Evolutionary conservation across 2,797 vertebrate genomes (phyloP), one percentile per base, ranked within the genome.

Genomic region (Lepilemur septentrionalis): DNA sequence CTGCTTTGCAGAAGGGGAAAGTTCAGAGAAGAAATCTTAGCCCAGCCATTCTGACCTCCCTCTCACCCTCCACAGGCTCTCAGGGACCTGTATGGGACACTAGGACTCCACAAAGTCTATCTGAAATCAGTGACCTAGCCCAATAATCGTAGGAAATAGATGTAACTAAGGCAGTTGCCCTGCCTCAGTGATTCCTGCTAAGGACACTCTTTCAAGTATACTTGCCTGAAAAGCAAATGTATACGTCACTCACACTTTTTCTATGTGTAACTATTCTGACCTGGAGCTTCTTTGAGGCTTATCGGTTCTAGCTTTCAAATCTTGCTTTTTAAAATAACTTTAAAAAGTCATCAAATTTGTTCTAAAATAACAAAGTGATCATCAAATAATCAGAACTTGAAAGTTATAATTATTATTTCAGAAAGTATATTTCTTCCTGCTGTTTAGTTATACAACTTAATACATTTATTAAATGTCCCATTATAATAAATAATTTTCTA

Each of bases 321-420:
- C 75, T 30, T 87, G 20, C 35, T 70, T 41, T 91, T 61, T 30
- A 65, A 88, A 93, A 43, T 70, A 14, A 30, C 75, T 69, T 86
- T 41, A 41, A 48, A 90, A 79, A 80, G 28, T 69, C 46, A 75
- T 87, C 23, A 70, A 20, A 70, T 92, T 35, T 87, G 32, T 89
- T 87, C 52, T 83, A 88, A 95, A 80, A 76, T 75, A 79, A 76
- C 61, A 50, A 88, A 93, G 59, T n/a, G 61, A 13, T 70, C 22
- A 89, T 38, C 25, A 90, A 82, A 82, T 46, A 80, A 88, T 61
- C 35, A 84, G 8, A 87, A 87, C 38, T 70, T 82, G 78, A 93
- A 96, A 75, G 23, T 59, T 89, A 32, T 65, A 32, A n/a, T 15
- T 82, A 78, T 81, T 95, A 63, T 69, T 75, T 94, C 93, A 78